These are phyloP conservation scores for Araneus ventricosus DNA, from an alignment of 1,140 invertebrate species.

Conservation along the genomic window DNA sequence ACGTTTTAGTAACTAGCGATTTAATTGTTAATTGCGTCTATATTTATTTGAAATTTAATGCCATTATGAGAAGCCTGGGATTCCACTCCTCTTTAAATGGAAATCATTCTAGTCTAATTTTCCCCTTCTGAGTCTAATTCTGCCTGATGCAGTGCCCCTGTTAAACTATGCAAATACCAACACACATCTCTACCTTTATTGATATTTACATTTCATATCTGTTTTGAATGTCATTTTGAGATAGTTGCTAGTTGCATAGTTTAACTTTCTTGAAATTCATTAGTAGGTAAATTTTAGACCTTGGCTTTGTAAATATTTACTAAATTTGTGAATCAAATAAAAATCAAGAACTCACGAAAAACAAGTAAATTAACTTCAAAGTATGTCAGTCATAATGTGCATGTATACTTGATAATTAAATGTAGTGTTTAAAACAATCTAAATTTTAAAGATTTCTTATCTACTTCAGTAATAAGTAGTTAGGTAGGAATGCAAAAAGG, in stretches of 20 bases:
- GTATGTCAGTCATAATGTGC: background rate
- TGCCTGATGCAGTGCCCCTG: background rate
- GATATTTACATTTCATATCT: constrained; percentile 37
- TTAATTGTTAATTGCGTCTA: background rate
- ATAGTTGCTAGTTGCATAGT: constrained; percentile 19
- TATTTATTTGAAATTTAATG: too few species aligned
- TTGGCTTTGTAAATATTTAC: background rate
- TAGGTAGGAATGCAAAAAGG: too few species aligned
- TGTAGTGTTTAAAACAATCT: background rate
- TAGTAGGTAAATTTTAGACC: background rate
- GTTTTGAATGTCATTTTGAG: constrained; percentile 27
- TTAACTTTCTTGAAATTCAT: background rate
- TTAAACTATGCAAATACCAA: background rate
- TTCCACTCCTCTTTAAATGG: background rate
- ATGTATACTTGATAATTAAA: background rate
- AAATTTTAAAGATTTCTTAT: too few species aligned
- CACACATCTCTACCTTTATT: constrained; percentile 1
- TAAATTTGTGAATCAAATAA: background rate
- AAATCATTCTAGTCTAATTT: background rate
- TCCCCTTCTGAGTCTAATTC: background rate
- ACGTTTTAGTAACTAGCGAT: background rate
- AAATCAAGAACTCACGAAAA: background rate
- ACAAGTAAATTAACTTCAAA: background rate
- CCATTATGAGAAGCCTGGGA: too few species aligned
- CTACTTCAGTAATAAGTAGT: too few species aligned